Base-by-base conservation (phyloP, 1,140 invertebrate species). In the Drosophila tropicalis region DNA sequence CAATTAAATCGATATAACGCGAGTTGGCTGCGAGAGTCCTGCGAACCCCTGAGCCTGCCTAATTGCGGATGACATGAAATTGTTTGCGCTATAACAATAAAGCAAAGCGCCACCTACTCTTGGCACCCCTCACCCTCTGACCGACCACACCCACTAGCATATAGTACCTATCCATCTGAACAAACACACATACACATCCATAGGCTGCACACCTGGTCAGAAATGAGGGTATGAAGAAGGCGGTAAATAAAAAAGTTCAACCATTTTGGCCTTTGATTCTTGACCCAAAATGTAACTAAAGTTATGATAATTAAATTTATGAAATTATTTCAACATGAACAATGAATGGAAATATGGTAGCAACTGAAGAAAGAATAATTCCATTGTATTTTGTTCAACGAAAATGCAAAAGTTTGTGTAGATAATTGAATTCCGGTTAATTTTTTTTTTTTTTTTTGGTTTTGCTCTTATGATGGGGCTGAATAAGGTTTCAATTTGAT, bases 1-100 rank as follows among this genome's bases (percentile, higher is more conserved):
- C 72, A 78, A 67, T 77, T 77, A 77, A 77, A 78, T 78, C 76
- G 76, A 78, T 77, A 78, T 72, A 64, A 63, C 67, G 75, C 75
- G 67, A 77, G 56, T 36, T 32, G 9, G 32, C 32, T 39, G 19
- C 51, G 22, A 55, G 34, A 55, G 34, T 15, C 51, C 51, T 6
- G 51, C 51, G 19, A 39, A 15, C 32, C 68, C 60, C 80, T 62
- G 67, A 70, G 77, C 71, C 72, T 87, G 80, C 83, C 83, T 86
- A 86, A 86, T 86, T 86, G 83, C 83, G 83, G 83, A 87, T 87
- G 83, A 87, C 83, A 86, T 81, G 83, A 87, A 86, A 87, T 86
- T 86, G 82, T 86, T 86, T 86, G 82, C 82, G 51, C 82, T 76
- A 86, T 81, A 86, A 86, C 82, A 86, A 86, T 86, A 86, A 86